phyloP scores from a whole-genome alignment of 2,113 vertebrate species.

The Ciconia boyciana region DNA sequence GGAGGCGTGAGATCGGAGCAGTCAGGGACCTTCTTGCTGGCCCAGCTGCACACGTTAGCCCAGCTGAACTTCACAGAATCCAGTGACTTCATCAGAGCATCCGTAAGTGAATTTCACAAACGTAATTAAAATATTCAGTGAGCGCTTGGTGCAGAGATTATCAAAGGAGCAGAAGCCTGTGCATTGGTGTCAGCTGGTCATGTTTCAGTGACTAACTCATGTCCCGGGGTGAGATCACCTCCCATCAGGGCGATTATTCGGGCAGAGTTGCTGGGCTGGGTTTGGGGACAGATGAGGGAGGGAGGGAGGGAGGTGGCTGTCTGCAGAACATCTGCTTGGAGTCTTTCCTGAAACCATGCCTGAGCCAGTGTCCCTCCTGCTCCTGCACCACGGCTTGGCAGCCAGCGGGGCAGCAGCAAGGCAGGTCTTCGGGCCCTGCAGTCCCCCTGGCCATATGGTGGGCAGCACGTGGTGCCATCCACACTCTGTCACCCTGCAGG shows the following conservation, averaged over 20 bases:
- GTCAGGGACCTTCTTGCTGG: neutral
- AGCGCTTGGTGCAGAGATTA: neutral
- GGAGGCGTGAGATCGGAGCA: neutral
- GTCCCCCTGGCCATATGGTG: fast-evolving
- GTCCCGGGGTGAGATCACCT: neutral
- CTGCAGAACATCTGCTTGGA: neutral
- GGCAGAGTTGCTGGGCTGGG: neutral
- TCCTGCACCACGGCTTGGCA: neutral
- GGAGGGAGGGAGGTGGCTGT: neutral
- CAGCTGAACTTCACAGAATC: neutral
- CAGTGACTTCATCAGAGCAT: neutral
- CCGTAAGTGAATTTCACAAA: neutral
- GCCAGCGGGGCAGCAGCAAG: neutral
- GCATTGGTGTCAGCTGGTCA: neutral
- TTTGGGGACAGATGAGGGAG: neutral
- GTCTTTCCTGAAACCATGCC: neutral
- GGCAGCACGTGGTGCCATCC: fast-evolving
- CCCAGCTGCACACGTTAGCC: neutral
- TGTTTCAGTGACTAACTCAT: neutral
- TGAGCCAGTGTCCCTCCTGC: neutral
- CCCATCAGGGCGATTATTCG: fast-evolving
- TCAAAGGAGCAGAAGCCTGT: neutral
- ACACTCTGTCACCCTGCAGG: neutral
- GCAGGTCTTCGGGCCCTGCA: fast-evolving
- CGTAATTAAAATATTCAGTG: neutral